Evolutionary conservation across 2,797 vertebrate species (phyloP).

Genomic region (Helicolenus hilgendorfi): DNA sequence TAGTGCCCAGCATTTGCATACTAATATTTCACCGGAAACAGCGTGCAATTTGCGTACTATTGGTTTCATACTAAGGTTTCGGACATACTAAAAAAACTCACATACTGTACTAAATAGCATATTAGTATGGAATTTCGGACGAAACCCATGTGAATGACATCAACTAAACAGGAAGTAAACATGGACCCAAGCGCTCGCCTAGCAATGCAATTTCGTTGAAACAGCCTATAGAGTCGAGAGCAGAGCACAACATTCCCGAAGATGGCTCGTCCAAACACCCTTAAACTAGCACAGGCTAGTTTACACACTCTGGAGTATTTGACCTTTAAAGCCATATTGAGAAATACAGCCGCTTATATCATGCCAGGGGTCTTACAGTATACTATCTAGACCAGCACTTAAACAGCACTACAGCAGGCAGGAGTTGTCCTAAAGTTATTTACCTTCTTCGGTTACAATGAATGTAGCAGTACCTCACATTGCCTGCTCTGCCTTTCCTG

Average conservation of each 20-base stretch:
- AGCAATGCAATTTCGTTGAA: no score
- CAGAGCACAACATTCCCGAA: constrained; percentile 4
- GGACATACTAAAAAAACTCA: no score
- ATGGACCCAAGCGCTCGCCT: no score
- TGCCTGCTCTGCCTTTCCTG: constrained; percentile 93
- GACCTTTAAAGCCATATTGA: constrained; percentile 16
- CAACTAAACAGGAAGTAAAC: no score
- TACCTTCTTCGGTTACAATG: constrained; percentile 93
- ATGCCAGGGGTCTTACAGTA: constrained; percentile 53
- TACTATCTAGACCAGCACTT: constrained; percentile 10
- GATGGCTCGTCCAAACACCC: constrained; percentile 17
- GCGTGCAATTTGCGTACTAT: no score
- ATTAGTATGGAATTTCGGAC: no score
- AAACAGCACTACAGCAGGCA: constrained; percentile 47
- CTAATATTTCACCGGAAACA: no score
- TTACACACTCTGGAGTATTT: constrained; percentile 4
- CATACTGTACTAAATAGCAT: no score
- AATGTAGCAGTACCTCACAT: constrained; percentile 91
- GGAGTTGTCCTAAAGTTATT: constrained; percentile 59
- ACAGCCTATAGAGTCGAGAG: neutral
- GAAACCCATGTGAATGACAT: no score
- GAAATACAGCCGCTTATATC: constrained; percentile 36
- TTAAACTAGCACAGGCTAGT: constrained; percentile 8
- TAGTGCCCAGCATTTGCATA: no score
- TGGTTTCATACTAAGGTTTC: no score